Base-by-base conservation (phyloP, 2,113 vertebrate species). In the Ascaphus truei region DNA sequence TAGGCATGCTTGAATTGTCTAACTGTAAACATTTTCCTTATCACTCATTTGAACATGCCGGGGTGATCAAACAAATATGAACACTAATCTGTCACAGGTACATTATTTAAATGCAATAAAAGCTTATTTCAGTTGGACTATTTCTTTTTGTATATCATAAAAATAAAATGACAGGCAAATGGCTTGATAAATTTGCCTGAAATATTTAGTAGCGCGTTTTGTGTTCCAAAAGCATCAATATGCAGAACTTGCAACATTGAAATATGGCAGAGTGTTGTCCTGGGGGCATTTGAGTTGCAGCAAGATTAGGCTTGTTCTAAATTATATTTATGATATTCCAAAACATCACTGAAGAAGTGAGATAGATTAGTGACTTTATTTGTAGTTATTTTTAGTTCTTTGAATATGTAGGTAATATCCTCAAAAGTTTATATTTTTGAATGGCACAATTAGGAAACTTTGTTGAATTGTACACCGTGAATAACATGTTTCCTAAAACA, bases 131-230 rank as follows among this genome's bases (percentile, higher is more conserved):
- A 29, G n/a, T 71, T 61, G 30, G 45, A 37, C 57, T 52, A 13
- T 30, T 47, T 52, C 45, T 50, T 57, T 66, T 57, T 57, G 50
- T 13, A 5, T 26, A 31, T 51, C 47, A 52, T 71, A 71, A 71
- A 71, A 61, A 52, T 60, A 71, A 71, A 56, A 61, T 61, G 67
- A 71, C 56, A 71, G 57, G 56, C 53, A 52, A 61, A 61, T 59
- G 57, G 56, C 55, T 71, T 71, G 43, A 71, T 71, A 71, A 61
- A 71, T 71, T 51, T 71, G 33, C 45, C 56, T 71, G 45, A 69
- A 69, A 69, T 60, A 61, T 71, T 71, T 71, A 71, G 67, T 52
- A 52, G 66, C 61, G 60, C 18, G 33, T 51, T 52, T 71, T 71
- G 45, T 60, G 57, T 52, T 71, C 31, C 57, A 37, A 45, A 52